These are phyloP conservation scores for Drosophila seguyi DNA, from an alignment of 1,140 invertebrate species.

Conservation along the genomic window DNA sequence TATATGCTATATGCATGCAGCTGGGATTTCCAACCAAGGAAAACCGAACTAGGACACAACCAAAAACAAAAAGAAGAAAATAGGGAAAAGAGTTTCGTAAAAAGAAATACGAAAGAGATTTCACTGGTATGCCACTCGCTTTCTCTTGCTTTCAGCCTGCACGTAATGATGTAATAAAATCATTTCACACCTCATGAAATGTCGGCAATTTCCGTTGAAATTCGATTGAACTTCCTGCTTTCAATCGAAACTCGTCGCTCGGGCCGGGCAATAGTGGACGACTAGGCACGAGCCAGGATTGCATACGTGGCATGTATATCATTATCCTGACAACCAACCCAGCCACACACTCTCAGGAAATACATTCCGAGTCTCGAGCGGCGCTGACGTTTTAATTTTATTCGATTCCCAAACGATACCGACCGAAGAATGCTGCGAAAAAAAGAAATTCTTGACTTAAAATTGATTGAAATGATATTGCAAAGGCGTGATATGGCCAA, in stretches of 20 bases:
- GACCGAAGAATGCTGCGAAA: background rate
- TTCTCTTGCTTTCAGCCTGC: slow-evolving; percentile 36
- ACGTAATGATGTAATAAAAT: slow-evolving; percentile 85
- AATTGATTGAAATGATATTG: slow-evolving; percentile 84
- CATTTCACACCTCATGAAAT: slow-evolving; percentile 85
- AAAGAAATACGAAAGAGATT: slow-evolving; percentile 15
- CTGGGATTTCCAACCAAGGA: slow-evolving; percentile 28
- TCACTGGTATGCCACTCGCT: slow-evolving; percentile 25
- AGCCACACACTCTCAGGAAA: slow-evolving; percentile 20
- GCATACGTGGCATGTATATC: slow-evolving; percentile 83
- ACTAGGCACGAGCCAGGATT: slow-evolving; percentile 66
- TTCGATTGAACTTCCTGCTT: slow-evolving; percentile 80
- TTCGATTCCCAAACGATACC: slow-evolving; percentile 41
- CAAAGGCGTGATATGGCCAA: slow-evolving; percentile 64
- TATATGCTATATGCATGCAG: slow-evolving; percentile 31
- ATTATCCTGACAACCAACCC: slow-evolving; percentile 50
- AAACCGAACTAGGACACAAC: slow-evolving; percentile 22
- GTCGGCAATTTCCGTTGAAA: slow-evolving; percentile 84
- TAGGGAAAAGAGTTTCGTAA: slow-evolving; percentile 10
- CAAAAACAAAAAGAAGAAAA: background rate
- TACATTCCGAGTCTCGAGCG: slow-evolving; percentile 40
- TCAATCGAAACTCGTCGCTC: slow-evolving; percentile 22
- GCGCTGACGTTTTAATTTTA: slow-evolving; percentile 83
- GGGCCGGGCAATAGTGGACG: slow-evolving; percentile 50
- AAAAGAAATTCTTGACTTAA: slow-evolving; percentile 69